A percentile compares a stretch with the other conserved stretches of the same genome.
Evolutionary conservation across 2,888 invertebrate species (phyloP).

Genomic region (Trachelus stipa): DNA sequence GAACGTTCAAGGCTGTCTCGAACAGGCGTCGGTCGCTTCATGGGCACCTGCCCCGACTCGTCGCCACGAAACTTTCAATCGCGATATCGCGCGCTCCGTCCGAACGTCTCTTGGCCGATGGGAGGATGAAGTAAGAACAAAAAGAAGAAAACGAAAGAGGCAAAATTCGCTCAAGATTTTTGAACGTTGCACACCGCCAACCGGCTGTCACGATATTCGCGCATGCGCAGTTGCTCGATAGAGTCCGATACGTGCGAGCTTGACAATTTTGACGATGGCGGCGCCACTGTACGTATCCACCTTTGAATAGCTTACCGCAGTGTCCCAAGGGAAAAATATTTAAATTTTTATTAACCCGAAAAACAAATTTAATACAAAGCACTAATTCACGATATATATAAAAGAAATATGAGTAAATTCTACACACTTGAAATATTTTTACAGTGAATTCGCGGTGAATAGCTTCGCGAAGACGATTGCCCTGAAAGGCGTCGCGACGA

Average conservation of each 20-base stretch:
- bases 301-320: background rate
- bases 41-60: constrained; percentile 41
- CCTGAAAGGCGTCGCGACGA: background rate
- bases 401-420: background rate
- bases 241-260: background rate
- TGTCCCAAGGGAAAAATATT: background rate
- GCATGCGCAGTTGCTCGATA: background rate
- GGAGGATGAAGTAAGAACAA: background rate
- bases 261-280: background rate
- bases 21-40: constrained; percentile 25
- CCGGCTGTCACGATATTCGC: background rate
- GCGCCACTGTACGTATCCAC: background rate
- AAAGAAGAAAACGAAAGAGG: background rate
- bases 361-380: background rate
- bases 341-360: background rate
- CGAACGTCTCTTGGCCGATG: background rate
- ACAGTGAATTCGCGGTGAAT: background rate
- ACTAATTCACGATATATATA: background rate
- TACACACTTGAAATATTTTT: background rate
- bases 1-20: constrained; percentile 54
- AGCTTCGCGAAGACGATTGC: background rate
- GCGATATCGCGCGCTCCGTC: background rate
- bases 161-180: background rate
- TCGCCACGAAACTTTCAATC: constrained; percentile 4
- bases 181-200: background rate